Percentiles rank a stretch among this genome's conserved stretches.
These are phyloP conservation scores for Choristoneura fumiferana DNA, from an alignment of 1,140 invertebrate genomes.

Conservation along the genomic window DNA sequence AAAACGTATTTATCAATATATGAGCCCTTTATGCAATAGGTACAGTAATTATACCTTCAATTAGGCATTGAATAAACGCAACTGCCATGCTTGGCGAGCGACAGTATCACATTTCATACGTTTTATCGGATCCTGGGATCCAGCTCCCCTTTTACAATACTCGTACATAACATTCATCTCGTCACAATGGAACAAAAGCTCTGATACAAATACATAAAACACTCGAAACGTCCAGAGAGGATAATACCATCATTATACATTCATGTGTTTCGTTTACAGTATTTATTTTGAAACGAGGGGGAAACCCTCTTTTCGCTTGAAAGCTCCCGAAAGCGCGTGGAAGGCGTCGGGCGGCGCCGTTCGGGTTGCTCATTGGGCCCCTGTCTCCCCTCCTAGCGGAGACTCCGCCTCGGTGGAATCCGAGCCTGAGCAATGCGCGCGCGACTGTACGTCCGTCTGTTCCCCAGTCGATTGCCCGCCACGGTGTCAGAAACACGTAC, in stretches of 20 bases:
- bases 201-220: slow-evolving; percentile 73
- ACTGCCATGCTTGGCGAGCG: slow-evolving; percentile 36
- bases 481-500: slow-evolving; percentile 15
- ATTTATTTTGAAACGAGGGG: slow-evolving; percentile 75
- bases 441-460: slow-evolving; percentile 53
- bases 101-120: slow-evolving; percentile 70
- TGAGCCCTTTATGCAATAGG: slow-evolving; percentile 26
- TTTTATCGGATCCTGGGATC: slow-evolving; percentile 61
- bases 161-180: slow-evolving; percentile 63
- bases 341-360: slow-evolving; percentile 59
- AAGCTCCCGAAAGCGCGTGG: slow-evolving; percentile 67
- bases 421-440: slow-evolving; percentile 33
- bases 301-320: slow-evolving; percentile 71
- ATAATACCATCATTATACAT: slow-evolving; percentile 77
- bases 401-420: slow-evolving; percentile 65
- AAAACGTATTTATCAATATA: no score
- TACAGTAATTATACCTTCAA: slow-evolving; percentile 30
- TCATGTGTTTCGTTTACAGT: slow-evolving; percentile 75
- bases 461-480: background rate
- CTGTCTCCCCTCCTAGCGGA: slow-evolving; percentile 47
- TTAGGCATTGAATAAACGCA: slow-evolving; percentile 39
- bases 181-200: slow-evolving; percentile 70
- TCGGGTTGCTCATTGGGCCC: slow-evolving; percentile 45
- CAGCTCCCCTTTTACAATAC: slow-evolving; percentile 51
- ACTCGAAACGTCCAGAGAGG: slow-evolving; percentile 69